phyloP scores from a whole-genome alignment of 2,113 vertebrate species.

The Irena cyanogastra region DNA sequence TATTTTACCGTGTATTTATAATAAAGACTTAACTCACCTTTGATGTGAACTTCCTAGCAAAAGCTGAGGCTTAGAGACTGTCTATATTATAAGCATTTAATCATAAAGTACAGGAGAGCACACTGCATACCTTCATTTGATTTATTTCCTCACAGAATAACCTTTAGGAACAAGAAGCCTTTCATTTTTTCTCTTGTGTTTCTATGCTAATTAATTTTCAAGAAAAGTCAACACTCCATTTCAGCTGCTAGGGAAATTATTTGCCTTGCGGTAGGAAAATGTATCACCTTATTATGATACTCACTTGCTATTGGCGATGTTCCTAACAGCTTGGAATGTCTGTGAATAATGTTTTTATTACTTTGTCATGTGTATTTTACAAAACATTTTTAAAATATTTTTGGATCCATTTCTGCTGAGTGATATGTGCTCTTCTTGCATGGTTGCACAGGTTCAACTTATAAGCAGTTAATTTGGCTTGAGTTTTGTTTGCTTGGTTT shows the following conservation, averaged over 20 bases:
- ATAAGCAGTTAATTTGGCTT: neutral
- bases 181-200: conserved; percentile 45
- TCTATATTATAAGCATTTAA: conserved; percentile 25
- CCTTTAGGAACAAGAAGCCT: conserved; percentile 55
- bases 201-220: conserved; percentile 56
- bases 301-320: neutral
- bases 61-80: conserved; percentile 40
- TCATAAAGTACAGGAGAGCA: conserved; percentile 28
- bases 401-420: neutral
- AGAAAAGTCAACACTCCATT: conserved; percentile 44
- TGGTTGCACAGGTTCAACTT: neutral
- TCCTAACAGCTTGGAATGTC: neutral
- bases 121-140: conserved; percentile 6
- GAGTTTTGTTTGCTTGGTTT: neutral
- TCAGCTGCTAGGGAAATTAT: neutral
- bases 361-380: conserved; percentile 32
- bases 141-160: conserved; percentile 45
- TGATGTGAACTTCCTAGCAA: conserved; percentile 53
- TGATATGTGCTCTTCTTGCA: neutral
- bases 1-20: conserved; percentile 34
- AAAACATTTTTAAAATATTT: neutral
- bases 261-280: neutral
- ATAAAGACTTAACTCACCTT: conserved; percentile 49
- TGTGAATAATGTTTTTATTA: conserved; percentile 27
- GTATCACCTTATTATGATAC: neutral